A percentile compares a stretch with the other conserved stretches of the same genome.
phyloP scores from a whole-genome alignment of 1,140 invertebrate species.

The Macrobrachium rosenbergii region DNA sequence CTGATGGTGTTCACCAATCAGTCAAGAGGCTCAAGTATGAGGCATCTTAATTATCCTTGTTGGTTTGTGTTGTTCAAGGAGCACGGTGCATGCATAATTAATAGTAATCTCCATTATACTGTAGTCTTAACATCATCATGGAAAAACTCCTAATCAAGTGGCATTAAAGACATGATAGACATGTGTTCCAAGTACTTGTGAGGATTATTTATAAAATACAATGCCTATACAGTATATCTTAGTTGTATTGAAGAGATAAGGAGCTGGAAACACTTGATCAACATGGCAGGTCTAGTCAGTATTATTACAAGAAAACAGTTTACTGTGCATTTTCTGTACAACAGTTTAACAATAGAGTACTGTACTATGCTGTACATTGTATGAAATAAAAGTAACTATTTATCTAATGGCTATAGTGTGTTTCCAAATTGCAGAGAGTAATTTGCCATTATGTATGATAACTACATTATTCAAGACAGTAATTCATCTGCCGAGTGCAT shows the following conservation, averaged over 20 bases:
- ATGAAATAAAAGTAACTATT: background rate
- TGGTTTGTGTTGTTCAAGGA: background rate
- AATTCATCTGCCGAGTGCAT: too few species aligned
- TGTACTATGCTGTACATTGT: too few species aligned
- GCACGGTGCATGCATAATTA: background rate
- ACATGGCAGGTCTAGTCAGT: constrained; percentile 47
- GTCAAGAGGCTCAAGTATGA: constrained; percentile 56
- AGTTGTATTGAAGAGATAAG: too few species aligned
- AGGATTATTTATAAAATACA: background rate
- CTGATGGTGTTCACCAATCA: constrained; percentile 35
- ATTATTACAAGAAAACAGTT: constrained; percentile 16
- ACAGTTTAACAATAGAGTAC: background rate
- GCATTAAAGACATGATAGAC: too few species aligned
- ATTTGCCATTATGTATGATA: too few species aligned
- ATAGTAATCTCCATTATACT: background rate
- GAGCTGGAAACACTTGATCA: background rate
- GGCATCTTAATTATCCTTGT: constrained; percentile 28
- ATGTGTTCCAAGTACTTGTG: too few species aligned
- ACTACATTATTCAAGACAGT: too few species aligned
- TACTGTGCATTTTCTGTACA: background rate
- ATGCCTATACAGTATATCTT: background rate
- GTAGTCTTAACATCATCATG: background rate
- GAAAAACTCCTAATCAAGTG: too few species aligned
- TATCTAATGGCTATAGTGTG: background rate
- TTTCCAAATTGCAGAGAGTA: too few species aligned